Conservation (phyloP, 2,113 vertebrate species). For the Carlito syrichta region DNA sequence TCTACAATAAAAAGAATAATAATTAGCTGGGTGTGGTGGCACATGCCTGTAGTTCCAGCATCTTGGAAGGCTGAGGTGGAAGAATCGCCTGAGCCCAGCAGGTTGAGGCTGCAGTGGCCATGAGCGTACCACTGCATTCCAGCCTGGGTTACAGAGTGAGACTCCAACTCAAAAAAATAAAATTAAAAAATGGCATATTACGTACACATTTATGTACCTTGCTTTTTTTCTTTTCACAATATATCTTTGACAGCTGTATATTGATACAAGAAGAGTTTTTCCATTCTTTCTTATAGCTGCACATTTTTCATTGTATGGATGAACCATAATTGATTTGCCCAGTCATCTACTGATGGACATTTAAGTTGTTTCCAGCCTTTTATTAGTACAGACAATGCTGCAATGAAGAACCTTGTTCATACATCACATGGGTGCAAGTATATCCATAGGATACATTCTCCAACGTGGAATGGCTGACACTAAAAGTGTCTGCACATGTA, state of each 20-base stretch:
- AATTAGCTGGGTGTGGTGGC: no score
- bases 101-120: no score
- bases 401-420: neutral
- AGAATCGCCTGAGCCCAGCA: no score
- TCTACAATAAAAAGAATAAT: no score
- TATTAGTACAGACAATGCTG: neutral
- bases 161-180: no score
- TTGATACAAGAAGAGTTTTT: neutral
- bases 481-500: neutral
- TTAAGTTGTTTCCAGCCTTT: neutral
- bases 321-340: neutral
- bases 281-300: neutral
- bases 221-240: neutral
- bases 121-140: no score
- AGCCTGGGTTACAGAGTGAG: no score
- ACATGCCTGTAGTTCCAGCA: no score
- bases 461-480: neutral
- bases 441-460: neutral
- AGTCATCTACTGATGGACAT: neutral
- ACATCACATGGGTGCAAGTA: neutral
- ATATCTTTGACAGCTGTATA: neutral
- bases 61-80: no score
- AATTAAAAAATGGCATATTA: no score
- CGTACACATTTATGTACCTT: neutral
- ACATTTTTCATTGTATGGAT: neutral